Conservation (phyloP, 2,888 invertebrate genomes). For the Cheilosia urbana region DNA sequence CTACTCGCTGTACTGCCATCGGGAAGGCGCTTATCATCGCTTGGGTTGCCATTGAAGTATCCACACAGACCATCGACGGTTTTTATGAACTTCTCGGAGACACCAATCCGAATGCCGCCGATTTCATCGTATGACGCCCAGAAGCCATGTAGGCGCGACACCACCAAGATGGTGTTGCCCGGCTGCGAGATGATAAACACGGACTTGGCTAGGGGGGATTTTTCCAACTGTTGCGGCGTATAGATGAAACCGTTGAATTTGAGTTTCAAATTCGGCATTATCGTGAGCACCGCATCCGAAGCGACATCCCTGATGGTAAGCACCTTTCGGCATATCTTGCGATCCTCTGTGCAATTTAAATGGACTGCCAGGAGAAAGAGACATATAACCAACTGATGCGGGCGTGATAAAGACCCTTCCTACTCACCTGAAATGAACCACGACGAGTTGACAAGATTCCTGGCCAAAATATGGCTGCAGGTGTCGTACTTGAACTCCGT, state of each 20-base stretch:
- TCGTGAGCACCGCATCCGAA: slow-evolving; percentile 84
- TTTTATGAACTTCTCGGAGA: slow-evolving; percentile 86
- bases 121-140: slow-evolving; percentile 89
- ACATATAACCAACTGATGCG: background rate
- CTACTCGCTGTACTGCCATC: slow-evolving; percentile 87
- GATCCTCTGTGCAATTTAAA: slow-evolving; percentile 80
- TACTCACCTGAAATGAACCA: slow-evolving; percentile 89
- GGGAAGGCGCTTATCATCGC: slow-evolving; percentile 90
- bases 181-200: slow-evolving; percentile 88
- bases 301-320: slow-evolving; percentile 86
- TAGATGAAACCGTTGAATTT: slow-evolving; percentile 88
- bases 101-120: slow-evolving; percentile 89
- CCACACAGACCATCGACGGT: slow-evolving; percentile 93
- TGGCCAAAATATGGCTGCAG: slow-evolving; percentile 91
- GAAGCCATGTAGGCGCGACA: slow-evolving; percentile 89
- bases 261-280: slow-evolving; percentile 87
- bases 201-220: slow-evolving; percentile 81
- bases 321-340: slow-evolving; percentile 86
- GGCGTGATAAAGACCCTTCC: background rate
- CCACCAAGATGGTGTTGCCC: slow-evolving; percentile 88
- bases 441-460: slow-evolving; percentile 87
- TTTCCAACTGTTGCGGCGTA: slow-evolving; percentile 81
- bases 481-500: slow-evolving; percentile 91
- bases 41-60: slow-evolving; percentile 87
- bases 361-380: slow-evolving; percentile 88